Conservation (phyloP, 2,797 vertebrate species). For the Dallia pectoralis region DNA sequence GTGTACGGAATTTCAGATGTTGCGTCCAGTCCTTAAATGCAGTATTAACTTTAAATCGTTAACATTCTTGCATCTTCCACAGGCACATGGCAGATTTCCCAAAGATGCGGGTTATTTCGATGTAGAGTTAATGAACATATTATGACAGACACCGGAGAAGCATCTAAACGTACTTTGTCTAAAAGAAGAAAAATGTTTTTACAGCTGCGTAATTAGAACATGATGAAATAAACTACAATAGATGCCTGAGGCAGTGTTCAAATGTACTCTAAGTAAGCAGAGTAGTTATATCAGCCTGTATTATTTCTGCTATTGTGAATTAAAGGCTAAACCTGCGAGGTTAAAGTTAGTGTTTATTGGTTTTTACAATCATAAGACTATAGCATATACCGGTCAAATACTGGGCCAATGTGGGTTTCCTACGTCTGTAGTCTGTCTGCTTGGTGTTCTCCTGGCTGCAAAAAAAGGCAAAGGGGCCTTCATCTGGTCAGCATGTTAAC, state of each 20-base stretch:
- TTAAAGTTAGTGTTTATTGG: neutral
- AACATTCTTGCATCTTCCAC: neutral
- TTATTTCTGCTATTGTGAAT: conserved; percentile 1
- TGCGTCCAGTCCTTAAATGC: neutral
- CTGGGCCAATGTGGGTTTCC: conserved; percentile 23
- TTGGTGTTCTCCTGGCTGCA: conserved; percentile 40
- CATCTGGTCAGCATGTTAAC: conserved; percentile 52
- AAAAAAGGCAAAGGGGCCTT: conserved; percentile 48
- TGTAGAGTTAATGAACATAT: neutral
- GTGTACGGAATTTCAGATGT: neutral
- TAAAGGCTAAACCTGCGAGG: neutral
- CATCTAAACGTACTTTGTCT: neutral
- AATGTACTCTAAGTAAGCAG: conserved; percentile 26
- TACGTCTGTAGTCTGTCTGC: conserved; percentile 35
- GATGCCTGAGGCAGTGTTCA: conserved; percentile 26
- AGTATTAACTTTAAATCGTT: neutral
- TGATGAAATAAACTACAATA: conserved; percentile 20
- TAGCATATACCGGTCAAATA: conserved; percentile 13
- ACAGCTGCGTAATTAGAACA: conserved; percentile 47
- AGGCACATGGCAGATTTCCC: too few species aligned
- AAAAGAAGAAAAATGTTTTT: conserved; percentile 35
- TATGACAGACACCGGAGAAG: conserved; percentile 20
- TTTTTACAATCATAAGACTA: neutral
- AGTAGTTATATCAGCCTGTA: conserved; percentile 12
- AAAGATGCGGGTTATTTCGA: neutral